A percentile compares a stretch with the other conserved stretches of the same genome.
phyloP scores from a whole-genome alignment of 1,140 invertebrate genomes.

The Euura saliciscinereae region DNA sequence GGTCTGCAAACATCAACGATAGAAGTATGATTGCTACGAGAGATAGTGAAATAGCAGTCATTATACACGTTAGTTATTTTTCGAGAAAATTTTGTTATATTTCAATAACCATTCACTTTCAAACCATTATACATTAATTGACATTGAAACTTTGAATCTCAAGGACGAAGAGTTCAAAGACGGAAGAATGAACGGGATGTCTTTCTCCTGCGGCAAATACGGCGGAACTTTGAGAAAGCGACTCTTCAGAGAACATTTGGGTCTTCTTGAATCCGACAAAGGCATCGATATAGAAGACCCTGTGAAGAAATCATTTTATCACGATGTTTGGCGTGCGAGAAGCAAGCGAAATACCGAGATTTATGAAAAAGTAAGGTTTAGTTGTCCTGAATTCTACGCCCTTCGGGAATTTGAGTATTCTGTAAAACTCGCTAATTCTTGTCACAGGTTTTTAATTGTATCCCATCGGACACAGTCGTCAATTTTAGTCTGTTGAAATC shows the following conservation, averaged over 20 bases:
- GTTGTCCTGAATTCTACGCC: conserved; percentile 17
- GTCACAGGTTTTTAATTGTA: conserved; percentile 71
- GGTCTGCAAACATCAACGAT: conserved; percentile 98
- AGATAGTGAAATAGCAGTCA: conserved; percentile 93
- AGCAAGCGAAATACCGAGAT: conserved; percentile 83
- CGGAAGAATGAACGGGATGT: conserved; percentile 79
- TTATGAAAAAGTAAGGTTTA: conserved; percentile 78
- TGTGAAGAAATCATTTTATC: conserved; percentile 78
- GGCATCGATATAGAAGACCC: conserved; percentile 75
- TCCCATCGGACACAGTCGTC: conserved; percentile 81
- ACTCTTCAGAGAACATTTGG: conserved; percentile 90
- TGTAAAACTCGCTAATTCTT: neutral
- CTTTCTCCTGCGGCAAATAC: conserved; percentile 83
- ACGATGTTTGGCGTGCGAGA: conserved; percentile 77
- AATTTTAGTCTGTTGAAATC: conserved; percentile 76
- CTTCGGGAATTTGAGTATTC: conserved; percentile 19
- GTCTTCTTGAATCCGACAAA: conserved; percentile 58
- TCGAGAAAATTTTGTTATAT: neutral
- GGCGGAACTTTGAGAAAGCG: conserved; percentile 83
- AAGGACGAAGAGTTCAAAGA: conserved; percentile 83
- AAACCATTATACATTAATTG: conserved; percentile 1
- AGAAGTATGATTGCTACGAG: conserved; percentile 89
- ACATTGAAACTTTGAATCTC: conserved; percentile 23
- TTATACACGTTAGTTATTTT: conserved; percentile 69
- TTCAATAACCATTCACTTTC: neutral